Evolutionary conservation across 2,888 invertebrate species (phyloP).

Genomic region (Phalangium opilio): DNA sequence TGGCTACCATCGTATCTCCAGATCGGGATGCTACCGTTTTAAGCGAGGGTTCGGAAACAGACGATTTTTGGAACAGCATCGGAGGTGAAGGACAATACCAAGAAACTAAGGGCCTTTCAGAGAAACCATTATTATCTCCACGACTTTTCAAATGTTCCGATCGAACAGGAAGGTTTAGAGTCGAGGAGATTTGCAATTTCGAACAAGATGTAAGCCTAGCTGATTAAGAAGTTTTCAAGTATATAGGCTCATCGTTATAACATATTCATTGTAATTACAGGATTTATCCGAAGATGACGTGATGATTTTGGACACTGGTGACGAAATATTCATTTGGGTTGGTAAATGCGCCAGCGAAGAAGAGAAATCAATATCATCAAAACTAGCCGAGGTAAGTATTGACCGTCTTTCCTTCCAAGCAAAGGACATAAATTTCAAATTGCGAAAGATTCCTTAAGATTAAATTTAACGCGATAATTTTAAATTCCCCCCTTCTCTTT

Average conservation of each 20-base stretch:
- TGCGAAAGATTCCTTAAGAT: no score
- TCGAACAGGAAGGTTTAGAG: conserved; percentile 42
- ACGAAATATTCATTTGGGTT: conserved; percentile 61
- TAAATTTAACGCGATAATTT: no score
- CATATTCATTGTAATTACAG: conserved; percentile 26
- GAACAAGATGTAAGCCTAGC: conserved; percentile 50
- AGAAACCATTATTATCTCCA: conserved; percentile 33
- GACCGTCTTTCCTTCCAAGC: no score
- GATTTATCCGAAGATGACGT: conserved; percentile 59
- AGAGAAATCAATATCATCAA: conserved; percentile 39
- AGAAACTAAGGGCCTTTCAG: conserved; percentile 26
- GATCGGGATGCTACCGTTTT: conserved; percentile 34
- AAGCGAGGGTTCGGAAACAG: conserved; percentile 48
- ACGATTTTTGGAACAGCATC: conserved; percentile 51
- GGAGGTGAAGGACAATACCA: conserved; percentile 46
- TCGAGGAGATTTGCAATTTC: conserved; percentile 57
- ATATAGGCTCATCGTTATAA: no score
- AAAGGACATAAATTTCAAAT: no score
- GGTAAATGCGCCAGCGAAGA: conserved; percentile 51
- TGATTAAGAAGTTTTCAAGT: no score
- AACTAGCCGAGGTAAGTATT: conserved; percentile 46
- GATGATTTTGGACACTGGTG: conserved; percentile 60
- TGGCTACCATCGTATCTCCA: conserved; percentile 36
- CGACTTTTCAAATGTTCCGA: conserved; percentile 55
- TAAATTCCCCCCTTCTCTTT: no score